A percentile compares a stretch with the other conserved stretches of the same genome.
These are phyloP conservation scores for Pseudococcus longispinus DNA, from an alignment of 2,888 invertebrate genomes.

Conservation along the genomic window DNA sequence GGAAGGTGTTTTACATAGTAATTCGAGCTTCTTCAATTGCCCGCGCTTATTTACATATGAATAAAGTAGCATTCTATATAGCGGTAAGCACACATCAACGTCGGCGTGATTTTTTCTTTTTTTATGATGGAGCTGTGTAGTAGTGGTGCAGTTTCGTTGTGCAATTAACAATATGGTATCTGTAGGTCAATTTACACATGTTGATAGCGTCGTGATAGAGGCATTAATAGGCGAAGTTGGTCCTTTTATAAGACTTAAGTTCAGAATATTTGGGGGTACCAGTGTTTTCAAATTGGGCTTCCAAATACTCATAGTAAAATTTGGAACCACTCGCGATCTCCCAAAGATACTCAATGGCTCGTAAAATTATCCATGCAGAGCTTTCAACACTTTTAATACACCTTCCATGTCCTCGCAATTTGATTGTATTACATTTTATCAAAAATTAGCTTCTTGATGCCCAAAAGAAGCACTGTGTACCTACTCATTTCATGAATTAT, in stretches of 20 bases:
- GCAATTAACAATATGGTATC: background rate
- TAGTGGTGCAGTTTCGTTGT: background rate
- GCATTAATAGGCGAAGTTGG: background rate
- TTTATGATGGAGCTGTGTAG: background rate
- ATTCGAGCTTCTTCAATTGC: slow-evolving; percentile 31
- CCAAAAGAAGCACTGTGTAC: too few species aligned
- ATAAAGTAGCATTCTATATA: background rate
- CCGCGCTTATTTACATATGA: background rate
- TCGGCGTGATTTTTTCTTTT: background rate
- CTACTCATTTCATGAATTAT: too few species aligned
- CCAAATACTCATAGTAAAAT: too few species aligned
- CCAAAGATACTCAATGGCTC: too few species aligned
- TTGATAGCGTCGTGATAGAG: background rate
- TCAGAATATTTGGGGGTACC: background rate
- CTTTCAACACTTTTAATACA: too few species aligned
- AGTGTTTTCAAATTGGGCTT: too few species aligned
- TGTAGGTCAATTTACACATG: background rate
- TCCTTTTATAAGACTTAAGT: background rate
- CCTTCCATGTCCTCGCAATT: too few species aligned
- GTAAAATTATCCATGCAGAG: too few species aligned
- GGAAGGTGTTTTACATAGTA: slow-evolving; percentile 11
- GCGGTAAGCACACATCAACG: background rate
- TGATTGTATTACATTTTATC: too few species aligned
- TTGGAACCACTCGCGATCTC: too few species aligned
- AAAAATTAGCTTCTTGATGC: too few species aligned